A percentile compares a stretch with the other conserved stretches of the same genome.
phyloP scores from a whole-genome alignment of 2,113 vertebrate genomes.

The Halichoeres trimaculatus region DNA sequence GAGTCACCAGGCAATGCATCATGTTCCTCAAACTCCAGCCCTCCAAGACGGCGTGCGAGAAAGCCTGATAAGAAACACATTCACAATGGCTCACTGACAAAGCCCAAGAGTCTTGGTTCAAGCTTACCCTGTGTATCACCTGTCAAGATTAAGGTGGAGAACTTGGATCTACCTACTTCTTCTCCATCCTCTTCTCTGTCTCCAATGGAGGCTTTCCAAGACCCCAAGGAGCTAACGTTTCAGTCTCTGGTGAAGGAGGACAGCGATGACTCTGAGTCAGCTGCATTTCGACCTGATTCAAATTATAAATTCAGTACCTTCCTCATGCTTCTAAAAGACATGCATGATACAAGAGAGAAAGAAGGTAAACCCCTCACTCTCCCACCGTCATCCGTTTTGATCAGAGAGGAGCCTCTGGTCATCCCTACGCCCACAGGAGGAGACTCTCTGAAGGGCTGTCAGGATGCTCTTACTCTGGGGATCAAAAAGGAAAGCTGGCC shows the following conservation, averaged over 20 bases:
- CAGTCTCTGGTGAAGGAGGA: conserved; percentile 87
- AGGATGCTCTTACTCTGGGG: conserved; percentile 18
- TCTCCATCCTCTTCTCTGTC: conserved; percentile 70
- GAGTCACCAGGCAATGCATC: conserved; percentile 21
- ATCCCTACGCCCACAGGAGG: conserved; percentile 57
- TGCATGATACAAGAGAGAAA: conserved; percentile 93
- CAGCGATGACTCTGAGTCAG: conserved; percentile 71
- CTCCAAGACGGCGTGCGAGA: conserved; percentile 67
- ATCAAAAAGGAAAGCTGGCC: conserved; percentile 57
- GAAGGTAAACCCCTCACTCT: conserved; percentile 88
- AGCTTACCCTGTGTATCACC: conserved; percentile 6
- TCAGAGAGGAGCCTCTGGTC: conserved; percentile 81
- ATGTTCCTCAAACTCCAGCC: conserved; percentile 37
- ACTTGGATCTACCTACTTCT: conserved; percentile 54
- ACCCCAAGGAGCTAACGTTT: conserved; percentile 89
- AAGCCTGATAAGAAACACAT: conserved; percentile 72
- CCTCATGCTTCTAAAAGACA: conserved; percentile 96
- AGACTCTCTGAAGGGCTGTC: conserved; percentile 11
- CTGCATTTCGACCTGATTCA: conserved; percentile 85
- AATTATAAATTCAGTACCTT: conserved; percentile 95
- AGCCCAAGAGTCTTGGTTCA: conserved; percentile 22
- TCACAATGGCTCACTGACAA: conserved; percentile 65
- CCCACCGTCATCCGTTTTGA: conserved; percentile 72
- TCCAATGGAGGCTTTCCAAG: conserved; percentile 85
- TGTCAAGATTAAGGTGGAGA: conserved; percentile 73